Evolutionary conservation across 30 jellyfish, hydroid and myxozoan genomes (phyloP), one percentile per base, ranked within the genome.

Genomic region (Hydractinia echinata): DNA sequence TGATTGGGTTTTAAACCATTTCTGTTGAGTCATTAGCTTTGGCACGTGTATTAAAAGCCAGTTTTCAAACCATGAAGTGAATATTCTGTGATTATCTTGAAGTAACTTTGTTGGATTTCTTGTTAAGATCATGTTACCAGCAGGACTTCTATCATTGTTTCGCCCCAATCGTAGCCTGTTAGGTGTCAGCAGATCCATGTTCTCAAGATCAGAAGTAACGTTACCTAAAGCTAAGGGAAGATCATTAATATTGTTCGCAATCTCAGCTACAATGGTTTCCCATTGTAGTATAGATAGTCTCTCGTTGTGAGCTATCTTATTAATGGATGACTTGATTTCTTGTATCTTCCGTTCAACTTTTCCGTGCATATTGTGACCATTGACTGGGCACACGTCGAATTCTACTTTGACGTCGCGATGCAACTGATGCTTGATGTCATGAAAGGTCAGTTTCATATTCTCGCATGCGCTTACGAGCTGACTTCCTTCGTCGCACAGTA

Each of bases 321-420:
- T 51, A 7, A 64, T 6, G 18, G 74, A 64, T 6, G 9, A 6
- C 8, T 13, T 7, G 9, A 64, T 51, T 64, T 13, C 74, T 64
- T 2, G 9, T 5, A 74, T 74, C 76, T 74, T 74, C 10, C 83
- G 8, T 70, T 74, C 77, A 6, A 74, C 83, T 74, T 74, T 74
- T 18, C 83, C 83, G 54, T 30, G 3, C 77, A 74, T 74, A 13
- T 51, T 74, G 73, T 74, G 83, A 5, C 83, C 83, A 8, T 55
- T 53, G 7, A 74, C 83, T 5, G 83, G 83, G 83, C 77, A 67
- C 9, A 67, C 18, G 9, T 67, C 77, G 4, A 67, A 67, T 67
- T 2, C 19, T 49, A 67, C 77, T 10, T n/a, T n/a, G n/a, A n/a
- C n/a, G n/a, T n/a, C n/a, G n/a, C n/a, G n/a, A n/a, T n/a, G n/a